These are phyloP conservation scores for Forbesichthys papilliferus DNA, from an alignment of 2,113 vertebrate species.

Conservation along the genomic window DNA sequence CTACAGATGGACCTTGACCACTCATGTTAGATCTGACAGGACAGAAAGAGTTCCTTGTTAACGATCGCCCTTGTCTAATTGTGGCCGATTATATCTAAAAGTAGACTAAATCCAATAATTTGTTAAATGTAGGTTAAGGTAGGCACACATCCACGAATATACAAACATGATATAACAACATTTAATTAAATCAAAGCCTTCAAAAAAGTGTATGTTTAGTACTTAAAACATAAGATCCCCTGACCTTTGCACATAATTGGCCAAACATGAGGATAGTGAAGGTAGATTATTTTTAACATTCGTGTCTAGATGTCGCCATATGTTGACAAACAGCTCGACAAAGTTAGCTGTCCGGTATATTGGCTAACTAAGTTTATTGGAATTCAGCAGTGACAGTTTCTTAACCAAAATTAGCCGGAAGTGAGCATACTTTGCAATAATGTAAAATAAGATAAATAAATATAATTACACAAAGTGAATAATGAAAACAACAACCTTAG, in stretches of 20 bases:
- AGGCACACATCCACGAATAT: background rate
- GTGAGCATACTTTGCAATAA: background rate
- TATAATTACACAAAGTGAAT: conserved; percentile 29
- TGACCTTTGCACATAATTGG: no score
- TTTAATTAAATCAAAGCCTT: conserved; percentile 11
- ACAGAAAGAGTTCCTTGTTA: background rate
- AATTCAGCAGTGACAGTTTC: conserved; percentile 3
- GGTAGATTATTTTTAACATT: no score
- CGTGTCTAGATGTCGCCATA: background rate
- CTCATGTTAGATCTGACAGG: conserved; percentile 79
- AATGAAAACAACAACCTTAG: conserved; percentile 31
- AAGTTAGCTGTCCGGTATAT: conserved; percentile 32
- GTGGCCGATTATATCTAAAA: background rate
- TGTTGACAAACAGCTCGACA: conserved; percentile 32
- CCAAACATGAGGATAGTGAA: no score
- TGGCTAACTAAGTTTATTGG: background rate
- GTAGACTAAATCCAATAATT: background rate
- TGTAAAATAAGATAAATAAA: background rate
- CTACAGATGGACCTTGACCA: conserved; percentile 77
- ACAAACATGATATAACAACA: background rate
- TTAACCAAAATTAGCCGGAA: background rate
- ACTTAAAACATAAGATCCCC: no score
- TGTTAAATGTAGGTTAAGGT: background rate
- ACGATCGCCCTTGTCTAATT: background rate
- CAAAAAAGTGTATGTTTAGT: background rate